Conservation (phyloP, 2,797 vertebrate genomes). For the Etheostoma nigrum region DNA sequence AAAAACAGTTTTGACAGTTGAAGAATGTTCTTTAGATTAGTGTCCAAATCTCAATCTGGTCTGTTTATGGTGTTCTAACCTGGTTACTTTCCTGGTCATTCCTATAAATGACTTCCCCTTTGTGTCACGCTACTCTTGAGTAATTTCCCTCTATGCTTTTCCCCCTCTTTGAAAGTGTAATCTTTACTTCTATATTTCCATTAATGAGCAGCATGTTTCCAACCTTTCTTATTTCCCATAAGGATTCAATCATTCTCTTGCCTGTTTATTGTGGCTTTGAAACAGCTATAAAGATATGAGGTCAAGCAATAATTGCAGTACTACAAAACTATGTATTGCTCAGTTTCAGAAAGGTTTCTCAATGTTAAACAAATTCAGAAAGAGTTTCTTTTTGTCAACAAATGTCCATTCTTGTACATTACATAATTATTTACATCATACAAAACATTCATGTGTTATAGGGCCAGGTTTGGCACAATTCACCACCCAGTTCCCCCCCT, state of each 20-base stretch:
- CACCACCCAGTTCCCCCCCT: background rate
- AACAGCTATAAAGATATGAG: background rate
- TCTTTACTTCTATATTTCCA: too few relatives aligned
- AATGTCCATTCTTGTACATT: background rate
- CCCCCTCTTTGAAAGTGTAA: background rate
- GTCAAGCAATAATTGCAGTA: background rate
- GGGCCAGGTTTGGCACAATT: background rate
- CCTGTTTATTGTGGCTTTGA: background rate
- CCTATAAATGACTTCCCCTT: background rate
- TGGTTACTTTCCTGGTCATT: too few relatives aligned
- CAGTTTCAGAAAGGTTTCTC: background rate
- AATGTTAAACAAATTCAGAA: background rate
- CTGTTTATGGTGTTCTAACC: background rate
- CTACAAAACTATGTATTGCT: background rate
- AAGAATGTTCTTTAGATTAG: background rate
- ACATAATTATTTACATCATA: background rate
- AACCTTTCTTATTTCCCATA: background rate
- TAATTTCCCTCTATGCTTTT: background rate
- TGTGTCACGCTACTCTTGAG: background rate
- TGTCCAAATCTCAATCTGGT: background rate
- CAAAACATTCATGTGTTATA: background rate
- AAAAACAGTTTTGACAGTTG: background rate
- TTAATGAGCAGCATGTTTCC: background rate
- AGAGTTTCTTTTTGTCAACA: too few relatives aligned
- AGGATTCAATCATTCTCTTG: background rate